Evolutionary conservation across 1,140 invertebrate species (phyloP).

Genomic region (Procambarus virginalis): DNA sequence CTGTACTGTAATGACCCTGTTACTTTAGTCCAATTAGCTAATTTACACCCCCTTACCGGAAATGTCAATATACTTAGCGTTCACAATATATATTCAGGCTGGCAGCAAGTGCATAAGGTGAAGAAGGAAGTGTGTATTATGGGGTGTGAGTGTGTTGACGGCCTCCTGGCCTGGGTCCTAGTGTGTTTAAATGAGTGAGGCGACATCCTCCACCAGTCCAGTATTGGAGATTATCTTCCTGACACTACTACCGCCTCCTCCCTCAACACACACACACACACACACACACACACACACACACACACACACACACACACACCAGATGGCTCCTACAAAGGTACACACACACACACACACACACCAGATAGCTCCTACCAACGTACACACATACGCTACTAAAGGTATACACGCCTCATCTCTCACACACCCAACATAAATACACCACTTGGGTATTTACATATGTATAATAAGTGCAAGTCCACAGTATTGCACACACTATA

Average conservation of each 20-base stretch:
- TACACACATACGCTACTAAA: too few species aligned
- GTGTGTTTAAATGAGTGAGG: slow-evolving; percentile 25
- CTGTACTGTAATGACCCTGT: too few species aligned
- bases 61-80: too few species aligned
- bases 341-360: not conserved
- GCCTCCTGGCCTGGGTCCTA: not conserved
- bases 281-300: not conserved
- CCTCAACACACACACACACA: not conserved
- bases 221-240: slow-evolving; percentile 15
- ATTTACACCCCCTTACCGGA: too few species aligned
- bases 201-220: not conserved
- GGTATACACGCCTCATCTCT: too few species aligned
- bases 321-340: slow-evolving; percentile 19
- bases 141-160: not conserved
- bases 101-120: not conserved
- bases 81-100: too few species aligned
- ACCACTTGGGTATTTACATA: too few species aligned
- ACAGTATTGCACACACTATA: too few species aligned
- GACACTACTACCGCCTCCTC: slow-evolving; percentile 10
- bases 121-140: not conserved
- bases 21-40: too few species aligned
- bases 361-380: too few species aligned
- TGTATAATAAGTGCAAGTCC: too few species aligned
- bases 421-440: too few species aligned
- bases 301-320: slow-evolving; percentile 3